A percentile compares a stretch with the other conserved stretches of the same genome.
Evolutionary conservation across 1,140 invertebrate genomes (phyloP).

Genomic region (Meteorus sp.): DNA sequence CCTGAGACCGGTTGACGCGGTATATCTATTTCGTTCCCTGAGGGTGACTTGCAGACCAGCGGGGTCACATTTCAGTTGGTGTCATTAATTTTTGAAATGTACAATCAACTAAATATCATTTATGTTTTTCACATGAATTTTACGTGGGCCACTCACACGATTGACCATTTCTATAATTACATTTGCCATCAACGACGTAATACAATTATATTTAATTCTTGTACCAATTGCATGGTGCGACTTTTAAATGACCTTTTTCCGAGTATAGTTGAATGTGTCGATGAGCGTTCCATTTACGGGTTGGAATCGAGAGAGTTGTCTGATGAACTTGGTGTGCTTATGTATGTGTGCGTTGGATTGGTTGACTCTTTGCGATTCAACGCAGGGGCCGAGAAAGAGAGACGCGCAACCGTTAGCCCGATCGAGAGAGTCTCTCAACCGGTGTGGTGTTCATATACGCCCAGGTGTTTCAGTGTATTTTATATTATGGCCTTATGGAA

Average conservation of each 20-base stretch:
- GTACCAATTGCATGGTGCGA: neutral
- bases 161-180: no score
- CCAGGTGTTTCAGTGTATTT: neutral
- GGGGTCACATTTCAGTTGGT: conserved; percentile 24
- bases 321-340: no score
- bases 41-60: conserved; percentile 33
- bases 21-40: conserved; percentile 28
- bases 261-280: conserved; percentile 12
- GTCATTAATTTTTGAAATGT: conserved; percentile 14
- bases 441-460: conserved; percentile 25
- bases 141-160: no score
- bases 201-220: neutral
- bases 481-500: conserved; percentile 3
- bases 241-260: neutral
- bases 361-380: conserved; percentile 31
- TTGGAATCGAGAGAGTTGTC: conserved; percentile 31
- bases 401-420: conserved; percentile 36
- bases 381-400: conserved; percentile 18
- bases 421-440: conserved; percentile 35
- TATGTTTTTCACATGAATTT: no score
- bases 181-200: no score
- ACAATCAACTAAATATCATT: no score
- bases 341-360: neutral
- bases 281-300: conserved; percentile 34
- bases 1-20: conserved; percentile 13